A percentile compares a stretch with the other conserved stretches of the same genome.
phyloP scores from a whole-genome alignment of 2,888 invertebrate genomes.

The Diploptera punctata region DNA sequence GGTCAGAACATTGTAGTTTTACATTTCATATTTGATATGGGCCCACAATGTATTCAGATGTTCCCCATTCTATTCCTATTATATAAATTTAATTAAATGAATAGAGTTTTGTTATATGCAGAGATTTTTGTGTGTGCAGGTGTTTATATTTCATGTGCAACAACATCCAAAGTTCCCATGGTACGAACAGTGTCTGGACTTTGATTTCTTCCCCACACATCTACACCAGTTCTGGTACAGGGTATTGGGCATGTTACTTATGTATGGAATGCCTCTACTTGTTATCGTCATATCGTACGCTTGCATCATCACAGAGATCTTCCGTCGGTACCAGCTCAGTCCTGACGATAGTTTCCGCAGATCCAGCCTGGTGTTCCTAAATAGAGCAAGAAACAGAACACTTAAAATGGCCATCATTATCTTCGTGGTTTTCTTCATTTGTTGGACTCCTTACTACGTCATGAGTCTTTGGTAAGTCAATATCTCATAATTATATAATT shows the following conservation, averaged over 20 bases:
- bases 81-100: too few relatives aligned
- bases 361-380: conserved; percentile 81
- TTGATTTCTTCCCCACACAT: conserved; percentile 75
- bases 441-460: conserved; percentile 96
- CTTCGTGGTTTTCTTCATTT: conserved; percentile 89
- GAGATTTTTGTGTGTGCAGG: too few relatives aligned
- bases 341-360: conserved; percentile 68
- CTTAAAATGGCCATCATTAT: conserved; percentile 96
- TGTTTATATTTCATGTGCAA: conserved; percentile 85
- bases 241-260: conserved; percentile 81
- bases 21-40: too few relatives aligned
- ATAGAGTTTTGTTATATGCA: too few relatives aligned
- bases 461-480: conserved; percentile 87
- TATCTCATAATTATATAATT: too few relatives aligned
- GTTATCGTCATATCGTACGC: conserved; percentile 89
- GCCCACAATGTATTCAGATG: too few relatives aligned
- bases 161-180: conserved; percentile 81
- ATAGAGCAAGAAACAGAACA: conserved; percentile 82
- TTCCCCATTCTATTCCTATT: too few relatives aligned
- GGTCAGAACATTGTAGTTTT: too few relatives aligned
- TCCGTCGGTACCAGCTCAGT: conserved; percentile 70
- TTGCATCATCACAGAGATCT: conserved; percentile 87
- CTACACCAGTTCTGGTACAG: conserved; percentile 81
- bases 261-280: conserved; percentile 85
- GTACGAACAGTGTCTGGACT: conserved; percentile 92